A percentile compares a stretch with the other conserved stretches of the same genome.
These are phyloP conservation scores for Gracilinanus agilis DNA, from an alignment of 2,113 vertebrate species.

Conservation along the genomic window DNA sequence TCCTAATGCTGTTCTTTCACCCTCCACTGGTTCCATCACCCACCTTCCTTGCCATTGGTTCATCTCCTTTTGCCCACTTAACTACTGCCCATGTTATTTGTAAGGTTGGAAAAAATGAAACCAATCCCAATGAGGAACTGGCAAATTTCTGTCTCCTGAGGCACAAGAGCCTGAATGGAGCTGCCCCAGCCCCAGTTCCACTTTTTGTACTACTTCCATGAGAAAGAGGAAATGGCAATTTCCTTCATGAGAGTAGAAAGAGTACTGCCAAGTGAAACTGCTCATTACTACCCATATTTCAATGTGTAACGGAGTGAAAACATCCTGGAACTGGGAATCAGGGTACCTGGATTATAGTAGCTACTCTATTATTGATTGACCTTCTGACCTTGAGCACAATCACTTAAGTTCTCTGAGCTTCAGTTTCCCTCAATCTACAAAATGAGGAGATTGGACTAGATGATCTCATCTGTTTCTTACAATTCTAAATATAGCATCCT, in stretches of 20 bases:
- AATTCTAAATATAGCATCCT: background rate
- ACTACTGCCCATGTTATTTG: background rate
- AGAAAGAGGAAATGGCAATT: background rate
- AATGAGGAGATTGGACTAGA: background rate
- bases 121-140: background rate
- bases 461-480: background rate
- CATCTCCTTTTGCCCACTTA: constrained; percentile 44
- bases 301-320: background rate
- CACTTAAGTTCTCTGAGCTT: background rate
- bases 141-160: background rate
- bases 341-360: background rate
- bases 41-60: constrained; percentile 22
- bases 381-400: background rate
- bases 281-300: background rate
- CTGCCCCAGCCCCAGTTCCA: background rate
- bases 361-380: background rate
- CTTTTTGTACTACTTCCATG: constrained; percentile 1
- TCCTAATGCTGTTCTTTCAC: constrained; percentile 52
- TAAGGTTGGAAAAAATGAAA: constrained; percentile 2
- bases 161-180: background rate
- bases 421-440: background rate
- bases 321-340: background rate
- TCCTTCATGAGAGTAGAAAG: background rate
- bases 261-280: background rate
- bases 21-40: constrained; percentile 45